Evolutionary conservation across 2,888 invertebrate species (phyloP), one percentile per base, ranked within the genome.

Genomic region (Chironomus tentans): DNA sequence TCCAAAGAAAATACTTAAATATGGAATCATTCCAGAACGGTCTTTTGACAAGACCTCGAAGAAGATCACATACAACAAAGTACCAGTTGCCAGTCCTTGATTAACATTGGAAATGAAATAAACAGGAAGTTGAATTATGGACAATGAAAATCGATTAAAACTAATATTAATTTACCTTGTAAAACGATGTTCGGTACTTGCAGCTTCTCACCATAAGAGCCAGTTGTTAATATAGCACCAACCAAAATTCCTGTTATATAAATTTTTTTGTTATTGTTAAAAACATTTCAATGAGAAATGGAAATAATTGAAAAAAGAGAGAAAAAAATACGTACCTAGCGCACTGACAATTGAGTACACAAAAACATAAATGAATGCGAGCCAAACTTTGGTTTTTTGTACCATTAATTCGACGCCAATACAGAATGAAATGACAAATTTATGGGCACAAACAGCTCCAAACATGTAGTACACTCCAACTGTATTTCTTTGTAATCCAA

Each of bases 31-130:
- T 13, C 88, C 88, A 77, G 86, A 86, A 79, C 87, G 87, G 50
- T 84, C 84, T 80, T 87, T 88, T 5, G 91, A 90, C 15, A 93
- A 85, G n/a, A 93, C 89, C 83, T 93, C 93, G 83, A 93, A 92
- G 83, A 92, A 92, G 2, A 92, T 92, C 13, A 93, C 91, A 83
- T 92, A 93, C 13, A 93, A 84, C 72, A 93, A 87, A 0, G 93
- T 93, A 5, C 93, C 93, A 71, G 91, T 90, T 0, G 92, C 92
- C 85, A 92, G 87, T 5, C 91, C 91, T 85, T 95, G 91, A n/a
- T 38, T 38, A 38, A 10, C 10, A 2, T 38, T 38, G 10, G 7
- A 38, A 10, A 38, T 38, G 10, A 38, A 38, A 10, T 1, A 10
- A 10, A 38, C 10, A 46, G 87, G 84, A 6, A 89, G 83, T 13